Evolutionary conservation across 92 coral and sea anemone genomes (phyloP), one percentile per base, ranked within the genome.

Genomic region (Palythoa grandiflora): DNA sequence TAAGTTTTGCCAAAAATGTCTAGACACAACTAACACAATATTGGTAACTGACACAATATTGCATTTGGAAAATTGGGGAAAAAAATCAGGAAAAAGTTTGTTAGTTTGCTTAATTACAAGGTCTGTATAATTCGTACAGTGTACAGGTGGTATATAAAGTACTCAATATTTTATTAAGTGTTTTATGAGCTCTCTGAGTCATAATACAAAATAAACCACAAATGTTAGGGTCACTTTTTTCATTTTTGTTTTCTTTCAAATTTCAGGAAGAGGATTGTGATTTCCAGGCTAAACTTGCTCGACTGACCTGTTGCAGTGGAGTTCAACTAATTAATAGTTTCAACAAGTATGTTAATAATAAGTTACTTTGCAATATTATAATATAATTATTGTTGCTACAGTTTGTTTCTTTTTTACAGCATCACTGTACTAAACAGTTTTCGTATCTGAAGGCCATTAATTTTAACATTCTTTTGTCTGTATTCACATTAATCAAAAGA

Each of bases 181-280:
- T 59, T 59, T 59, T 59, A 44, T 55, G 3, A 55, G 61, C 61
- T 55, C 61, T 15, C 2, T 11, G 11, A 28, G 6, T 3, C 37
- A 17, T 63, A 17, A 0, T 6, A 14, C 2, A 14, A 16, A 3
- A 28, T 28, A 19, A 19, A 65, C 66, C 4, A 21, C 38, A 3
- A 9, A 19, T 6, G 5, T 8, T 35, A 16, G 21, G 15, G 57
- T 11, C 20, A 40, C 15, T 35, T 44, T 52, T 15, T 80, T 5
- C 57, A n/a, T 13, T 9, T 60, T 38, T 14, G 17, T 72, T 3
- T 79, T 87, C 44, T 28, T 12, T 55, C 9, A 8, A 63, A 17
- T 89, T 84, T 28, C 84, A 96, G 99, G 95, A 91, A 38, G 94
- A 93, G 78, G 99, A 96, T 87, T 92, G 81, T 75, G 99, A 96